These are phyloP conservation scores for Tinea semifulvella DNA, from an alignment of 2,888 invertebrate species.

Conservation along the genomic window DNA sequence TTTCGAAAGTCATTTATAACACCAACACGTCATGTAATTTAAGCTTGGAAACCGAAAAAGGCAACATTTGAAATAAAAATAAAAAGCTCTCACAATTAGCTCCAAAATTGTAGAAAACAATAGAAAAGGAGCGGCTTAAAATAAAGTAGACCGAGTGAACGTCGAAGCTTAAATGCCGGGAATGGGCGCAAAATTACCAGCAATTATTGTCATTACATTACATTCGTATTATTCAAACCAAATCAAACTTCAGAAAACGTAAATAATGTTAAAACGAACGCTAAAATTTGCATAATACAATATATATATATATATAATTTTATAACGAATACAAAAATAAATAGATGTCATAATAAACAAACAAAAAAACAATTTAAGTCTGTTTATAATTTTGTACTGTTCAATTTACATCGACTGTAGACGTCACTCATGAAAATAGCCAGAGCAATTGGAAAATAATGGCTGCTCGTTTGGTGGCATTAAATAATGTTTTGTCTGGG, in stretches of 20 bases:
- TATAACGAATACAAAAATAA: no score
- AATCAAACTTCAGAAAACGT: no score
- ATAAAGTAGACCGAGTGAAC: background rate
- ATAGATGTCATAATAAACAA: no score
- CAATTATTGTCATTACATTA: background rate
- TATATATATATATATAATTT: no score
- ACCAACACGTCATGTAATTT: background rate
- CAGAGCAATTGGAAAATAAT: conserved; percentile 45
- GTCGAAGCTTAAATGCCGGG: conserved; percentile 2
- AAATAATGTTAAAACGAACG: no score
- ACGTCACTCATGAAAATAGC: conserved; percentile 6
- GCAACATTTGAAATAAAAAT: background rate
- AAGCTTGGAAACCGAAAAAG: background rate
- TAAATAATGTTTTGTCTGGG: conserved; percentile 28
- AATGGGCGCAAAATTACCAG: background rate
- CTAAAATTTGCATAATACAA: no score
- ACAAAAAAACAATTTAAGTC: no score
- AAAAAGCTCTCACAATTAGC: background rate
- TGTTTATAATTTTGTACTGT: background rate
- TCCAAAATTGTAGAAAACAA: background rate
- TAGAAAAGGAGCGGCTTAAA: background rate
- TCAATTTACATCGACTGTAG: background rate
- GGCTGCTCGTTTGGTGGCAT: conserved; percentile 28
- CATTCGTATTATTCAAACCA: no score
- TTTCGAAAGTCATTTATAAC: background rate